These are phyloP conservation scores for Lethrus apterus DNA, from an alignment of 1,140 invertebrate species.

Conservation along the genomic window DNA sequence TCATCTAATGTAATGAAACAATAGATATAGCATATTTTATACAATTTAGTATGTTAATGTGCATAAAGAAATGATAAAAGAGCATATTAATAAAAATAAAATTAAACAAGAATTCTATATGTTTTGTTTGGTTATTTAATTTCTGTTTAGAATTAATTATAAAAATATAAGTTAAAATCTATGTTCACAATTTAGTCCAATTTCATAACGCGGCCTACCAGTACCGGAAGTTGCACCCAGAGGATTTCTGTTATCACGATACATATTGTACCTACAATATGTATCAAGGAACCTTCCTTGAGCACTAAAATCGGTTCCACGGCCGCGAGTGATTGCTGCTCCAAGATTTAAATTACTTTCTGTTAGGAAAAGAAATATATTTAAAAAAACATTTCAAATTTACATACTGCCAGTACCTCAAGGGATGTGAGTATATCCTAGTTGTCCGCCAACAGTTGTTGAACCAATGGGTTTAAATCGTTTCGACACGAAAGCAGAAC, in stretches of 20 bases:
- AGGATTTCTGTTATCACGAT: constrained; percentile 13
- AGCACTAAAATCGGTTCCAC: constrained; percentile 22
- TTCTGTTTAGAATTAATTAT: too few relatives aligned
- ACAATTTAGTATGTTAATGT: too few relatives aligned
- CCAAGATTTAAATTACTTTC: constrained; percentile 14
- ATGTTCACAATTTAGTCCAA: too few relatives aligned
- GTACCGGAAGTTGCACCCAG: constrained; percentile 21
- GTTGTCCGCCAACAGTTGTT: constrained; percentile 13
- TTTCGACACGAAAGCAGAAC: constrained; percentile 17
- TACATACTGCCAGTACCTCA: constrained; percentile 11
- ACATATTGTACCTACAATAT: constrained; percentile 21
- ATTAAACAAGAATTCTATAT: too few relatives aligned
- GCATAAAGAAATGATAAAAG: too few relatives aligned
- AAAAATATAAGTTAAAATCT: too few relatives aligned
- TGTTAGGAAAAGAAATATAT: not conserved
- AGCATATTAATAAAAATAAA: too few relatives aligned
- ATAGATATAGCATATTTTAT: too few relatives aligned
- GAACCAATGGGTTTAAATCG: constrained; percentile 18
- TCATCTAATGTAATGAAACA: too few relatives aligned
- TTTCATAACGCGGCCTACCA: constrained; percentile 22
- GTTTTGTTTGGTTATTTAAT: too few relatives aligned
- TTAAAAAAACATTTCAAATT: too few relatives aligned
- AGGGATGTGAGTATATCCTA: constrained; percentile 19
- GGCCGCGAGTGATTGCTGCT: constrained; percentile 14
- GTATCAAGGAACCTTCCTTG: constrained; percentile 15